phyloP scores from a whole-genome alignment of 2,797 vertebrate genomes.

The Pterois miles region DNA sequence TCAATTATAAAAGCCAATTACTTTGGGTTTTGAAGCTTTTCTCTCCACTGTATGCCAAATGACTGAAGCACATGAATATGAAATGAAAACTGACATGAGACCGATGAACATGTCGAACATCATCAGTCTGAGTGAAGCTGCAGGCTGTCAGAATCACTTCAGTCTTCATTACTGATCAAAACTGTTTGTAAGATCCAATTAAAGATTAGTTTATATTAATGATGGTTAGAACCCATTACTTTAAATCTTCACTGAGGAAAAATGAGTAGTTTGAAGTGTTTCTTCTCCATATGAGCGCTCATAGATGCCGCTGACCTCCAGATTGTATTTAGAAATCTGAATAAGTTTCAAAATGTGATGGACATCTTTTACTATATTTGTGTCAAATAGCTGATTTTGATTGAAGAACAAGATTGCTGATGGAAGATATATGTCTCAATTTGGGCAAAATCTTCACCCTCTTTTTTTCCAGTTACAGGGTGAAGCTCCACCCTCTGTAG shows the following conservation, averaged over 20 bases:
- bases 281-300: neutral
- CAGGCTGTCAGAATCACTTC: neutral
- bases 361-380: too few species aligned
- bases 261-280: neutral
- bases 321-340: neutral
- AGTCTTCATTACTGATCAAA: neutral
- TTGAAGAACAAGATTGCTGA: too few species aligned
- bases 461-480: too few species aligned
- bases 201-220: neutral
- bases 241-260: neutral
- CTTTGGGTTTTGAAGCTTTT: neutral
- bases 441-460: too few species aligned
- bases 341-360: too few species aligned
- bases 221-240: neutral
- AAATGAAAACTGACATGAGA: conserved; percentile 6
- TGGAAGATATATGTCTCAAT: too few species aligned
- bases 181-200: neutral
- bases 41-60: neutral
- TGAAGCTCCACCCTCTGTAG: too few species aligned
- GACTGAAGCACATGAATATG: neutral
- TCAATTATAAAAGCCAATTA: conserved; percentile 10
- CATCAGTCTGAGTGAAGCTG: conserved; percentile 9
- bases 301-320: neutral
- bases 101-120: neutral
- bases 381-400: too few species aligned